Evolutionary conservation across 2,797 vertebrate species (phyloP).

Genomic region (Dryobates pubescens): DNA sequence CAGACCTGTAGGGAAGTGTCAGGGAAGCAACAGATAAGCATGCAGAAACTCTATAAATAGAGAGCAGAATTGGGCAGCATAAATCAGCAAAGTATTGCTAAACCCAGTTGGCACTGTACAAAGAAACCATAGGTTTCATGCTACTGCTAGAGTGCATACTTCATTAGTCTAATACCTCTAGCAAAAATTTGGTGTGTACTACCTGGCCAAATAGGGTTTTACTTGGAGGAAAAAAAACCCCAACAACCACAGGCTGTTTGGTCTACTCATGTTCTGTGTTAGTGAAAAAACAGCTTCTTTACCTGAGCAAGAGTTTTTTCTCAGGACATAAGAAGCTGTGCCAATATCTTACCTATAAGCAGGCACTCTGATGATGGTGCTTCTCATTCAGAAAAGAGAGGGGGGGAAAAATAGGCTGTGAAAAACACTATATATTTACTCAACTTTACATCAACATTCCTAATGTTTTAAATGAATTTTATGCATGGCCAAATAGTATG

Average conservation of each 20-base stretch:
- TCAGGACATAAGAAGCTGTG: not conserved
- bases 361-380: not conserved
- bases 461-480: conserved; percentile 21
- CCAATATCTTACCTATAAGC: not conserved
- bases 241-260: not conserved
- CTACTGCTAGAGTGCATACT: not conserved
- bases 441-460: not conserved
- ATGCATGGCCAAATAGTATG: not conserved
- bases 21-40: not conserved
- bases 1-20: not conserved
- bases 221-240: not conserved
- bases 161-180: not conserved
- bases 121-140: not conserved
- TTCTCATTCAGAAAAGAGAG: not conserved
- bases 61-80: not conserved
- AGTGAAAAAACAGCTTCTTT: not conserved
- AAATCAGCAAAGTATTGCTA: not conserved
- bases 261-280: not conserved
- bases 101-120: not conserved
- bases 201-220: not conserved
- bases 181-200: not conserved
- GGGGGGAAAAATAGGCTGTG: not conserved
- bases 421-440: not conserved
- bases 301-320: not conserved
- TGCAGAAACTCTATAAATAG: not conserved